Evolutionary conservation across 2,888 invertebrate species (phyloP).

Genomic region (Dorcus hopei): DNA sequence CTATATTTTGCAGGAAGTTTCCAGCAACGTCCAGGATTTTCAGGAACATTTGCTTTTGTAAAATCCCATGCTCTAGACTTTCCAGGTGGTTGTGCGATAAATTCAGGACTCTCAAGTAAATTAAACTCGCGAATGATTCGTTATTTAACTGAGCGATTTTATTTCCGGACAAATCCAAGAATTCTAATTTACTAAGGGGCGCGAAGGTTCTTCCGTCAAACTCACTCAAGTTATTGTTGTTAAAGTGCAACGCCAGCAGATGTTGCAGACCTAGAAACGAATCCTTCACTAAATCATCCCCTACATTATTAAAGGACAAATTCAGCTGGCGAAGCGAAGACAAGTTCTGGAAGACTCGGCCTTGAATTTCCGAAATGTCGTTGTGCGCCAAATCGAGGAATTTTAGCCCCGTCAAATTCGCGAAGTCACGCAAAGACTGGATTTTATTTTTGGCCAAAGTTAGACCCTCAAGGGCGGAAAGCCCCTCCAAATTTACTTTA

Average conservation of each 20-base stretch:
- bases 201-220: conserved; percentile 32
- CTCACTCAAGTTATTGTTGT: conserved; percentile 31
- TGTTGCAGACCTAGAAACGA: conserved; percentile 18
- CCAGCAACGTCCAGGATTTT: conserved; percentile 38
- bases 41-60: conserved; percentile 36
- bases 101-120: conserved; percentile 37
- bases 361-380: conserved; percentile 7
- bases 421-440: background rate
- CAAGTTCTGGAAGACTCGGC: conserved; percentile 3
- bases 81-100: conserved; percentile 39
- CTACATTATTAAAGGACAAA: conserved; percentile 32
- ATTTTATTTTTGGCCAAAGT: conserved; percentile 20
- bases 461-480: background rate
- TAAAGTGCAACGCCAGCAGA: conserved; percentile 32
- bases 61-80: conserved; percentile 31
- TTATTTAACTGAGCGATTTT: conserved; percentile 26
- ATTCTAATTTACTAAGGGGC: conserved; percentile 29
- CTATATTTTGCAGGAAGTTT: conserved; percentile 38
- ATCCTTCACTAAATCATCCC: background rate
- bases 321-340: conserved; percentile 24
- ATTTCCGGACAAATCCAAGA: conserved; percentile 39
- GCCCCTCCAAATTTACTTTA: background rate
- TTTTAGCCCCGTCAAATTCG: background rate
- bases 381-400: conserved; percentile 32
- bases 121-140: conserved; percentile 29